Percentiles rank a stretch among this genome's conserved stretches.
phyloP scores from a whole-genome alignment of 2,888 invertebrate genomes.

The Smittia sp. region DNA sequence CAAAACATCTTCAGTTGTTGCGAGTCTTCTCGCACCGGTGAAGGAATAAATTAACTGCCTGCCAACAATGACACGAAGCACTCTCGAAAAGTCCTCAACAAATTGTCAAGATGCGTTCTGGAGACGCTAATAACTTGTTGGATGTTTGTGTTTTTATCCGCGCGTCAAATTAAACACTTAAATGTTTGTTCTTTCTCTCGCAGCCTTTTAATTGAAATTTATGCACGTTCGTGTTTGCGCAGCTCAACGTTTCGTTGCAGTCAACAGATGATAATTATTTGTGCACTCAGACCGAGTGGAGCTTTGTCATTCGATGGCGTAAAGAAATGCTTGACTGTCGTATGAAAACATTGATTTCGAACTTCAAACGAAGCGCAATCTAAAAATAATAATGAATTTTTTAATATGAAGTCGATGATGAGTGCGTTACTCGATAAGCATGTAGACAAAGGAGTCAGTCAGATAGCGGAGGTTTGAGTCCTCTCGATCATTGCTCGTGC shows the following conservation, averaged over 20 bases:
- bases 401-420: too few relatives aligned
- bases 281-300: background rate
- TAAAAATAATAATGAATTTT: too few relatives aligned
- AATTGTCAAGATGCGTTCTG: background rate
- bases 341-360: too few relatives aligned
- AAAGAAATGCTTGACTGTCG: too few relatives aligned
- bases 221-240: background rate
- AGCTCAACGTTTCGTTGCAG: background rate
- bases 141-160: slow-evolving; percentile 10
- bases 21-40: background rate
- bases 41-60: background rate
- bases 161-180: background rate
- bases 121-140: background rate
- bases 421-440: too few relatives aligned
- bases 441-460: too few relatives aligned
- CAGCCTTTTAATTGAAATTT: slow-evolving; percentile 5
- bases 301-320: background rate
- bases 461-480: too few relatives aligned
- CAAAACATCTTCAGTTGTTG: background rate
- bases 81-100: background rate
- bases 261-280: background rate
- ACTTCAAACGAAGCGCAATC: too few relatives aligned
- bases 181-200: background rate
- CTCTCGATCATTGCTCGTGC: too few relatives aligned
- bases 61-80: background rate